phyloP scores from a whole-genome alignment of 2,113 vertebrate species.

The Anthoscopus minutus region DNA sequence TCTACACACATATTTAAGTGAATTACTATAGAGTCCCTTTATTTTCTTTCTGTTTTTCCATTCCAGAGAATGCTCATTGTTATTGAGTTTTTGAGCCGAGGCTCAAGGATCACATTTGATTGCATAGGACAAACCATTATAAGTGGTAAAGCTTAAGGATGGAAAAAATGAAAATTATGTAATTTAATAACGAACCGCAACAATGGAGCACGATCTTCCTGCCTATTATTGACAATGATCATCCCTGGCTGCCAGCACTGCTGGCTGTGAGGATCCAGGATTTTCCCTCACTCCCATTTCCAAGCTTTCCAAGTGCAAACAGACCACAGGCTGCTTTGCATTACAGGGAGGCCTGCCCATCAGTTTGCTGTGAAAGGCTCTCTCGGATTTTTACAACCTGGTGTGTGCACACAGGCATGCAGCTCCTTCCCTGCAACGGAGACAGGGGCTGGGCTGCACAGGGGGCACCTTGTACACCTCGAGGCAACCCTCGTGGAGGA shows the following conservation, averaged over 20 bases:
- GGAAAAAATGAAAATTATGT: slow-evolving; percentile 72
- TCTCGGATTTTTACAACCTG: slow-evolving; percentile 28
- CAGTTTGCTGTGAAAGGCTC: slow-evolving; percentile 27
- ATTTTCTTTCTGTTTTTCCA: slow-evolving; percentile 61
- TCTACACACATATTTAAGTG: slow-evolving; percentile 49
- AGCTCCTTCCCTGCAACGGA: not conserved
- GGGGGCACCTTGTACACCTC: not conserved
- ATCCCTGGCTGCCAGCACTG: slow-evolving; percentile 44
- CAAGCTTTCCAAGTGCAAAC: slow-evolving; percentile 45
- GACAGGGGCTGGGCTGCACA: not conserved
- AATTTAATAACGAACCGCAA: slow-evolving; percentile 67
- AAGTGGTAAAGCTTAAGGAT: slow-evolving; percentile 65
- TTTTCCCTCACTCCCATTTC: slow-evolving; percentile 41
- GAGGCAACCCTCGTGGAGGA: not conserved
- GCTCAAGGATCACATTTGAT: slow-evolving; percentile 67
- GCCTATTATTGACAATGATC: slow-evolving; percentile 46
- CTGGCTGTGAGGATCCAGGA: slow-evolving; percentile 48
- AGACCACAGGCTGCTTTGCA: slow-evolving; percentile 44
- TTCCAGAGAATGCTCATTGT: slow-evolving; percentile 54
- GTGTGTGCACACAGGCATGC: not conserved
- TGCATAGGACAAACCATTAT: slow-evolving; percentile 66
- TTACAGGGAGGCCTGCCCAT: slow-evolving; percentile 17
- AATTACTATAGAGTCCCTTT: slow-evolving; percentile 46
- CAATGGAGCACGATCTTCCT: slow-evolving; percentile 61
- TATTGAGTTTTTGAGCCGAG: slow-evolving; percentile 56